Conservation (phyloP, 2,113 vertebrate species). For the Poicephalus gulielmi region DNA sequence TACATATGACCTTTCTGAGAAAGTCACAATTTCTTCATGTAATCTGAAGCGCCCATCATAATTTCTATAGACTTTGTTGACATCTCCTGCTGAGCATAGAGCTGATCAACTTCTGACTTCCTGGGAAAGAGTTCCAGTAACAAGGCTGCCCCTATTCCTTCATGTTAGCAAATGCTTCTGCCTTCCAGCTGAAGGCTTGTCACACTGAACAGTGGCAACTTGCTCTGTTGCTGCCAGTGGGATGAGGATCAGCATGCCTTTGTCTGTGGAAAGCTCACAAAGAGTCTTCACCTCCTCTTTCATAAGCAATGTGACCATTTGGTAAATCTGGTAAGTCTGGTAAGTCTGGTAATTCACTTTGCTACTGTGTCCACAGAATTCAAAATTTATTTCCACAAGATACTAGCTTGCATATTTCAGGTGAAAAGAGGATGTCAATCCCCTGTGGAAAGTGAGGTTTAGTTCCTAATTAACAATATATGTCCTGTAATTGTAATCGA, state of each 20-base stretch:
- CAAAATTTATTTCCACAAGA: background rate
- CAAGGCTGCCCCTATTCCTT: conserved; percentile 38
- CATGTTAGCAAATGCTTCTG: background rate
- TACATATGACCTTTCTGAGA: conserved; percentile 52
- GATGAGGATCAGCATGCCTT: background rate
- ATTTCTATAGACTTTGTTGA: conserved; percentile 58
- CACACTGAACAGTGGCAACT: background rate
- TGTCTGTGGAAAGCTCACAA: background rate
- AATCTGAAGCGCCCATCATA: conserved; percentile 42
- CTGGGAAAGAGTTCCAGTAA: conserved; percentile 14
- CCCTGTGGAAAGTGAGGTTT: background rate
- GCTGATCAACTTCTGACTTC: conserved; percentile 51
- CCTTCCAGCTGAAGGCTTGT: background rate
- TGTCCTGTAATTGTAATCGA: background rate
- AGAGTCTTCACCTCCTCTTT: background rate
- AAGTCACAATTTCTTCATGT: conserved; percentile 47
- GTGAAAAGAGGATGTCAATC: background rate
- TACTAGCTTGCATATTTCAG: background rate
- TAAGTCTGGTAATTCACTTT: background rate
- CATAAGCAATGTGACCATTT: background rate
- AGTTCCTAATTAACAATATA: background rate
- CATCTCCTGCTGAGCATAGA: conserved; percentile 20
- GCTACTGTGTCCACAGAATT: accelerated
- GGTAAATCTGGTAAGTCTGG: background rate
- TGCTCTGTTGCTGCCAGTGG: background rate